phyloP scores from a whole-genome alignment of 2,888 invertebrate genomes.

The Labia minor region DNA sequence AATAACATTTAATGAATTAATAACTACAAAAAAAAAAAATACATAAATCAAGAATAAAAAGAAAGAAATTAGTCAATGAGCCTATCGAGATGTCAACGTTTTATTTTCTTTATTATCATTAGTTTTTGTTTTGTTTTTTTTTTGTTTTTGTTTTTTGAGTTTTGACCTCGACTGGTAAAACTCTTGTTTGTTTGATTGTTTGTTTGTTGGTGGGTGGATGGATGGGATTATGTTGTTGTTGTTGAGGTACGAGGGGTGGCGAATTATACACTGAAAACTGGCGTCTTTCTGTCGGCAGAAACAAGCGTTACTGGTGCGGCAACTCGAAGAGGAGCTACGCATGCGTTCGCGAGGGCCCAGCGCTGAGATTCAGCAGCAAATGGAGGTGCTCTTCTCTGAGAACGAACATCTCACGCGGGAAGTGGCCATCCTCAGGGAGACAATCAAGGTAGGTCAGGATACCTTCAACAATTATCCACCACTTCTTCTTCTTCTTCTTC shows the following conservation, averaged over 20 bases:
- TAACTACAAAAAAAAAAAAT: no score
- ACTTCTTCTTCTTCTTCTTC: not conserved
- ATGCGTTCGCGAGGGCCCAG: conserved; percentile 81
- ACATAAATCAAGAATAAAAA: no score
- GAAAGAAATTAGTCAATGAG: no score
- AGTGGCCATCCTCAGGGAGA: conserved; percentile 83
- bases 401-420: conserved; percentile 90
- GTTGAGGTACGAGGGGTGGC: not conserved
- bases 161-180: no score
- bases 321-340: conserved; percentile 83
- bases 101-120: no score
- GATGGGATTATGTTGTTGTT: not conserved
- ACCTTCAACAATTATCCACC: no score
- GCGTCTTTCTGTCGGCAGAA: conserved; percentile 48
- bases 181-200: no score
- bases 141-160: no score
- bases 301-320: conserved; percentile 89
- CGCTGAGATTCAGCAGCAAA: conserved; percentile 82
- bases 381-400: conserved; percentile 83
- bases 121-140: no score
- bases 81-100: no score
- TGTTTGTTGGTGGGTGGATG: not conserved
- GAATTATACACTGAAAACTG: not conserved
- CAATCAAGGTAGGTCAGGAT: conserved; percentile 61
- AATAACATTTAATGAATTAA: no score